Evolutionary conservation across 2,797 vertebrate species (phyloP), one percentile per base, ranked within the genome.

Genomic region (Rhinichthys osculus): DNA sequence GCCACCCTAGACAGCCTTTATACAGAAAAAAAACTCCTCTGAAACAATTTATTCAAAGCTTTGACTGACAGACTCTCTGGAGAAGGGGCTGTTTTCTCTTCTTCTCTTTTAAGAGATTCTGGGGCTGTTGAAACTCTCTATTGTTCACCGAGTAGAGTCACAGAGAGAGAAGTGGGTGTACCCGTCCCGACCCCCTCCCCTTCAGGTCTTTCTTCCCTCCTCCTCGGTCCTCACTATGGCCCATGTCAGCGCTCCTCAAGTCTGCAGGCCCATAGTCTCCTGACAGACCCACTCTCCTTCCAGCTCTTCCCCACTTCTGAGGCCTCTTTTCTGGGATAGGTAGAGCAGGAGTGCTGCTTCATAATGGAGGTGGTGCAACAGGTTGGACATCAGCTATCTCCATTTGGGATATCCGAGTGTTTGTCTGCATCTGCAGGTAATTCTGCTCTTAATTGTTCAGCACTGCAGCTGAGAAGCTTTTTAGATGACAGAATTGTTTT

Each of bases 141-240:
- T 93, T 92, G 91, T 92, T 91, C 86, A 86, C 64, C 2, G 16
- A 66, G 64, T 66, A 69, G 42, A 72, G 71, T 67, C 85, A 80
- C 73, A 85, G 90, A 89, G 87, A 76, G 42, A 23, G 42, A 30
- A 89, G 89, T 85, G 91, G 90, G 93, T 93, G 90, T 93, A 90
- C 88, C 85, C 50, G 11, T 54, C 73, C 74, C 42, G 7, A 69
- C 73, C 74, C 74, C 78, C 84, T 77, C 78, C 84, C 44, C 78
- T 44, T 42, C 57, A 10, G n/a, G 72, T 38, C 42, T 72, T 69
- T 54, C 59, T 73, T 67, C 64, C 50, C 78, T 57, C 79, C 57
- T 33, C 42, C 90, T 94, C 92, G 94, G 93, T 96, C 94, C 92
- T 96, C 95, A 95, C 92, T 95, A 92, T 93, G 84, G 93, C 92